Evolutionary conservation across 2,113 vertebrate species (phyloP).

Genomic region (Lophius piscatorius): DNA sequence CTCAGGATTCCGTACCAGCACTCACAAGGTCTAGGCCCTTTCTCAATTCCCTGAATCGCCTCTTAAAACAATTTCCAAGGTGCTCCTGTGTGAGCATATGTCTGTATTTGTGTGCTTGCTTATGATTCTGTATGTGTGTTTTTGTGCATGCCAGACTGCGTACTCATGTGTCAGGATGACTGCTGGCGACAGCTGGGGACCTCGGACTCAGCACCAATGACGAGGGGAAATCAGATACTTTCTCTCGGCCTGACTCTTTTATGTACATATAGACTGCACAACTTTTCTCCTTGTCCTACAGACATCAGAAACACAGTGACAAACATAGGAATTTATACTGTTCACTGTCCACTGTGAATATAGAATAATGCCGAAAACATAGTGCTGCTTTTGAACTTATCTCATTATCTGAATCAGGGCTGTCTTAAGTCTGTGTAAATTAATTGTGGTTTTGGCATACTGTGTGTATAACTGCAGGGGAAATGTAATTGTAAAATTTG

Average conservation of each 20-base stretch:
- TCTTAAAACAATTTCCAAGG: constrained; percentile 40
- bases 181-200: constrained; percentile 75
- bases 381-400: background rate
- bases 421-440: background rate
- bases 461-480: background rate
- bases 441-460: background rate
- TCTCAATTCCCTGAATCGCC: constrained; percentile 8
- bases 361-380: background rate
- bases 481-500: background rate
- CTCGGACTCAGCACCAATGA: constrained; percentile 55
- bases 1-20: background rate
- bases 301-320: constrained; percentile 8
- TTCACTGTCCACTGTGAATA: background rate
- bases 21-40: background rate
- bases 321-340: background rate
- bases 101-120: constrained; percentile 16
- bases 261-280: constrained; percentile 26
- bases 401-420: background rate
- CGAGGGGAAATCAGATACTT: constrained; percentile 72
- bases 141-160: constrained; percentile 42
- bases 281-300: constrained; percentile 26
- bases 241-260: constrained; percentile 39
- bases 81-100: constrained; percentile 18
- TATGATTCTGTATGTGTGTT: constrained; percentile 35
- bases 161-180: constrained; percentile 65